Evolutionary conservation across 2,888 invertebrate genomes (phyloP).

Genomic region (Molorchus minor): DNA sequence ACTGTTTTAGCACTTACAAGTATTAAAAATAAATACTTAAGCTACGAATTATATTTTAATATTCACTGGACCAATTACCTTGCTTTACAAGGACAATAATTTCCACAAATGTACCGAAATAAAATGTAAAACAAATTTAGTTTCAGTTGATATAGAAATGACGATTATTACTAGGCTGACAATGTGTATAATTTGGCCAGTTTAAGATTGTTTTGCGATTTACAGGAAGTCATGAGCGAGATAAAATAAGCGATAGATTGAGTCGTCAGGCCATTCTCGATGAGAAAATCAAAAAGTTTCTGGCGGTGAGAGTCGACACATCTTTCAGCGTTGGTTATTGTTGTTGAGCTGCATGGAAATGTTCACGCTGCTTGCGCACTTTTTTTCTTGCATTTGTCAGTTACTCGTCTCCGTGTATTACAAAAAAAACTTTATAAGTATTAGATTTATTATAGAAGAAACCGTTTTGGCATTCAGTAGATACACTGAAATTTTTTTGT

Average conservation of each 20-base stretch:
- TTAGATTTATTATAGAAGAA: slow-evolving; percentile 12
- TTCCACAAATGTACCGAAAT: background rate
- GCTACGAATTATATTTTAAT: too few species aligned
- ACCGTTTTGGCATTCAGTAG: slow-evolving; percentile 26
- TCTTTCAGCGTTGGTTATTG: slow-evolving; percentile 42
- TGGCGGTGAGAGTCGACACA: slow-evolving; percentile 77
- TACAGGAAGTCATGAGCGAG: slow-evolving; percentile 66
- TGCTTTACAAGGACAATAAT: too few species aligned
- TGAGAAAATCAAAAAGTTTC: slow-evolving; percentile 93
- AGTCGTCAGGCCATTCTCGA: slow-evolving; percentile 89
- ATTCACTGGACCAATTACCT: too few species aligned
- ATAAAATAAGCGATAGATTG: slow-evolving; percentile 77
- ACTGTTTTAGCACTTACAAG: too few species aligned
- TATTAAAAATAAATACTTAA: too few species aligned
- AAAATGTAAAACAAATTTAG: slow-evolving; percentile 15
- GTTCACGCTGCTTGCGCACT: slow-evolving; percentile 62
- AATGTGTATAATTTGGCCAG: slow-evolving; percentile 17
- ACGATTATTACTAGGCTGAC: slow-evolving; percentile 9
- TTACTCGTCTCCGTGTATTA: slow-evolving; percentile 22
- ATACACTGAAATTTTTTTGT: too few species aligned
- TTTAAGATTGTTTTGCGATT: slow-evolving; percentile 43
- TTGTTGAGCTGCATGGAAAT: slow-evolving; percentile 54
- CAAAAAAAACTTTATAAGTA: slow-evolving; percentile 15
- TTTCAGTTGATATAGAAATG: slow-evolving; percentile 7
- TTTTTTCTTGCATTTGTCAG: slow-evolving; percentile 46